phyloP scores from a whole-genome alignment of 92 coral and sea anemone genomes.

The Parazoanthus darwini region DNA sequence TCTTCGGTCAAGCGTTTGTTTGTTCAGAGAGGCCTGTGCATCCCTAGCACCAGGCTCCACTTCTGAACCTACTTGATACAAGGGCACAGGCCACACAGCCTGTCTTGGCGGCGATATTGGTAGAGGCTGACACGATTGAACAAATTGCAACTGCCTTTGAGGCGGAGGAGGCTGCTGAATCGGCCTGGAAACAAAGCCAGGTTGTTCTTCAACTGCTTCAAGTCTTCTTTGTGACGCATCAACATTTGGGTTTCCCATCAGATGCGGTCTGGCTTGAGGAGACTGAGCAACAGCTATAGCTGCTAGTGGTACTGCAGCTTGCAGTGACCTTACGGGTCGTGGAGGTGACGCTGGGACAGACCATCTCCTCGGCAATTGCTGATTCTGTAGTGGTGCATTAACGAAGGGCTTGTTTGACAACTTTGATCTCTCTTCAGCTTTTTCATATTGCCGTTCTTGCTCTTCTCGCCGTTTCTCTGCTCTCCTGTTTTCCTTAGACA shows the following conservation, averaged over 20 bases:
- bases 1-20: not conserved
- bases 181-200: not conserved
- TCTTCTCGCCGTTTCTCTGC: conserved; percentile 63
- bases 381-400: not conserved
- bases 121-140: not conserved
- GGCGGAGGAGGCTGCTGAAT: conserved; percentile 9
- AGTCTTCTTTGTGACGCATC: not conserved
- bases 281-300: conserved; percentile 8
- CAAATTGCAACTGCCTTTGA: conserved; percentile 27
- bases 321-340: not conserved
- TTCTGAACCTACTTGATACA: not conserved
- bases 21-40: not conserved
- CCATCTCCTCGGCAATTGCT: not conserved
- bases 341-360: not conserved
- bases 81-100: conserved; percentile 13
- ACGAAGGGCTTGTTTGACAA: conserved; percentile 13
- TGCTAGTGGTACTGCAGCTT: not conserved
- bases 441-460: conserved; percentile 38
- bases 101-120: conserved; percentile 7
- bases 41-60: not conserved
- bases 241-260: not conserved
- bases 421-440: conserved; percentile 6
- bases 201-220: not conserved
- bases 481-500: conserved; percentile 65
- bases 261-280: not conserved